These are phyloP conservation scores for Aldrovandia affinis DNA, from an alignment of 2,797 vertebrate genomes.

Conservation along the genomic window DNA sequence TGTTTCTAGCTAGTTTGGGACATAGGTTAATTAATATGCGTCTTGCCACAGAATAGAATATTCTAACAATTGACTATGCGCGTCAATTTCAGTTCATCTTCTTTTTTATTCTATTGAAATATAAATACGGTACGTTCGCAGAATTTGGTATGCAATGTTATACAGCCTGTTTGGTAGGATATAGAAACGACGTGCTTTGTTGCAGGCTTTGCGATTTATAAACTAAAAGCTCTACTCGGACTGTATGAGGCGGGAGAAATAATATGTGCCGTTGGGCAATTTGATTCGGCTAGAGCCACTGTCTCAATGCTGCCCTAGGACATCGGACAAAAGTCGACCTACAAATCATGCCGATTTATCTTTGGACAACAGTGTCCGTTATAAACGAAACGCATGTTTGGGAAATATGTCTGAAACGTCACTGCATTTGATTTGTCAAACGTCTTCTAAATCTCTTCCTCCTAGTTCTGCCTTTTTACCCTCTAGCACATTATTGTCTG, in stretches of 20 bases:
- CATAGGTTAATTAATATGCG: neutral
- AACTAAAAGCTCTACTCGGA: neutral
- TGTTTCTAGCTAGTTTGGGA: neutral
- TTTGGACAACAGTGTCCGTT: neutral
- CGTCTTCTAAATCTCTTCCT: neutral
- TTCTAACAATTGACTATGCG: neutral
- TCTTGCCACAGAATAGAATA: neutral
- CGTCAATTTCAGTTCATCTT: neutral
- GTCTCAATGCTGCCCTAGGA: neutral
- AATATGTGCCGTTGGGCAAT: neutral
- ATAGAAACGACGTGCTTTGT: neutral
- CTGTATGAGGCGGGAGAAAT: neutral
- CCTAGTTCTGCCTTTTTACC: too few relatives aligned
- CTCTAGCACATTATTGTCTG: neutral
- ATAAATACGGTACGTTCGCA: too few relatives aligned
- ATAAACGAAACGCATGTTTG: neutral
- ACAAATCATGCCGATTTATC: neutral
- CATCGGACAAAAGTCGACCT: neutral
- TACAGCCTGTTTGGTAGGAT: neutral
- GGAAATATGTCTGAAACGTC: constrained; percentile 7
- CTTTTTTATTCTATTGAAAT: neutral
- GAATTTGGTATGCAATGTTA: neutral
- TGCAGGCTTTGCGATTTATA: neutral
- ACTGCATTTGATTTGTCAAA: neutral
- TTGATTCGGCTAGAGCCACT: neutral